These are phyloP conservation scores for Hirtodrosophila alboralis DNA, from an alignment of 2,888 invertebrate species.

Conservation along the genomic window DNA sequence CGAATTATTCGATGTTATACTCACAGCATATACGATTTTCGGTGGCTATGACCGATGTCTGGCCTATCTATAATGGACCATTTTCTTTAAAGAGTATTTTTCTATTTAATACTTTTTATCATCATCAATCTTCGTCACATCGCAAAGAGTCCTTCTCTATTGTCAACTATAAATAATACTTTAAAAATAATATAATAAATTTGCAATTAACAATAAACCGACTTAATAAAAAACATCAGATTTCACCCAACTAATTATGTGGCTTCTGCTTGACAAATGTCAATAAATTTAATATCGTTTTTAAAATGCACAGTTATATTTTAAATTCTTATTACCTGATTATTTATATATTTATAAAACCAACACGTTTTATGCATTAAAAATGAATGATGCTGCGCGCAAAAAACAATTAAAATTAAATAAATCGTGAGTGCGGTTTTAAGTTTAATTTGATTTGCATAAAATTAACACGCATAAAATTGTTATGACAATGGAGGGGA, in stretches of 20 bases:
- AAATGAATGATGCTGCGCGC: constrained; percentile 21
- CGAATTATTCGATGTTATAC: no score
- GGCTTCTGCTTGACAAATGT: constrained; percentile 25
- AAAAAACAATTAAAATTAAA: constrained; percentile 59
- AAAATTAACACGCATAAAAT: constrained; percentile 51
- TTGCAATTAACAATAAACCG: constrained; percentile 8
- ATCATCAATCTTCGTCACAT: no score
- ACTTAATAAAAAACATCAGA: constrained; percentile 19
- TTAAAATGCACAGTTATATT: constrained; percentile 1
- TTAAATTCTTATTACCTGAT: constrained; percentile 5
- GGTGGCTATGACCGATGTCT: no score
- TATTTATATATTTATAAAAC: constrained; percentile 6
- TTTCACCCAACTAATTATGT: constrained; percentile 44
- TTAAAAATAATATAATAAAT: constrained; percentile 21
- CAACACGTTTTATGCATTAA: constrained; percentile 37
- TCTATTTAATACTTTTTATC: no score
- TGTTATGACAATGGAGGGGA: constrained; percentile 30
- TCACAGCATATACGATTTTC: no score
- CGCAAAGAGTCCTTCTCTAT: no score
- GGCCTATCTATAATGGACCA: no score
- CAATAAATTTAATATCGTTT: constrained; percentile 23
- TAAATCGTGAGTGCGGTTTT: constrained; percentile 41
- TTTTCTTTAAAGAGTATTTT: no score
- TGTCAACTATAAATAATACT: no score
- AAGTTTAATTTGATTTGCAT: constrained; percentile 47